These are phyloP conservation scores for Galeopsomyia nigrocyanea DNA, from an alignment of 2,888 invertebrate species.

Conservation along the genomic window DNA sequence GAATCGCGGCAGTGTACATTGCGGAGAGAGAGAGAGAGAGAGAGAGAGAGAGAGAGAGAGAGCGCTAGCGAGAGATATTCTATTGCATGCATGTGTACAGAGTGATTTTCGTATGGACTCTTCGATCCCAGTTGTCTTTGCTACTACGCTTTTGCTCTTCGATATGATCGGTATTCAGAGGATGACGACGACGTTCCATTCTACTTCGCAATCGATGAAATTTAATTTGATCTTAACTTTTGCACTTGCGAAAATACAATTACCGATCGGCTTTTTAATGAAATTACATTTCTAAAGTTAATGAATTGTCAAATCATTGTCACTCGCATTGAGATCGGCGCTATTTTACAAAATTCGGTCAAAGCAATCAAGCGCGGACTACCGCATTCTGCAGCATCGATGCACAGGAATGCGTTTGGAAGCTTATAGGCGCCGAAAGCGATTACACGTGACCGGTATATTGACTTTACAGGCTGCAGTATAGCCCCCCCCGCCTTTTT, in stretches of 20 bases:
- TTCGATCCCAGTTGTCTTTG: too few species aligned
- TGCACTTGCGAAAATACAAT: conserved; percentile 7
- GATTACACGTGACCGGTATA: conserved; percentile 27
- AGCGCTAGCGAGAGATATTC: too few species aligned
- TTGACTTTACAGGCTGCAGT: background rate
- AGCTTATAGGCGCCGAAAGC: background rate
- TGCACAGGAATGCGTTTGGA: conserved; percentile 21
- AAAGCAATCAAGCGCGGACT: conserved; percentile 29
- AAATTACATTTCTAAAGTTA: too few species aligned
- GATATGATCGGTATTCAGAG: background rate
- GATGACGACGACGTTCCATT: background rate
- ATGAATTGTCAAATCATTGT: too few species aligned
- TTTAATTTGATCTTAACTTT: conserved; percentile 5
- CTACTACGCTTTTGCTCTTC: too few species aligned
- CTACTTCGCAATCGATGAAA: conserved; percentile 7
- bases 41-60: too few species aligned
- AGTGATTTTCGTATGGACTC: too few species aligned
- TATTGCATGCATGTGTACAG: too few species aligned
- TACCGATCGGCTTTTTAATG: too few species aligned
- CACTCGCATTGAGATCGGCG: too few species aligned
- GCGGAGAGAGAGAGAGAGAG: too few species aligned
- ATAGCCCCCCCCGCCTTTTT: conserved; percentile 33
- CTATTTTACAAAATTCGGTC: conserved; percentile 26
- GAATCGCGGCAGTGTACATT: background rate
- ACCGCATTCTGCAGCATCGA: background rate